Evolutionary conservation across 2,797 vertebrate species (phyloP).

Genomic region (Sebastolobus alascanus): DNA sequence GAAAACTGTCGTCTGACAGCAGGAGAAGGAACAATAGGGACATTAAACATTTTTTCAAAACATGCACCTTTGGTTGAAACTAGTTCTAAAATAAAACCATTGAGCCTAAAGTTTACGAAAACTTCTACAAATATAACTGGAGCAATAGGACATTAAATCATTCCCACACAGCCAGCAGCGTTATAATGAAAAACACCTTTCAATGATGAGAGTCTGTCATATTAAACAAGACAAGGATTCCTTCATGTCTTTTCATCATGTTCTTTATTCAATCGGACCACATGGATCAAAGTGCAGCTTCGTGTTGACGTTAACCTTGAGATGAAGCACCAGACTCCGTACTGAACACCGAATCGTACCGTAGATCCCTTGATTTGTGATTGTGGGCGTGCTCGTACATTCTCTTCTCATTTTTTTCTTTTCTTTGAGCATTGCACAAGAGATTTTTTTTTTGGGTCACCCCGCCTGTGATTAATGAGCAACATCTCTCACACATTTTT

Average conservation of each 20-base stretch:
- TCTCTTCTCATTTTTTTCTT: background rate
- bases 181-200: background rate
- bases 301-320: background rate
- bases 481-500: slow-evolving; percentile 1
- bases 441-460: slow-evolving; percentile 40
- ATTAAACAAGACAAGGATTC: slow-evolving; percentile 19
- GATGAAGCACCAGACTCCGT: background rate
- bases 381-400: background rate
- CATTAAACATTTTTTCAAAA: background rate
- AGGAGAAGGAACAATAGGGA: background rate
- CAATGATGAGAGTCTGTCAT: background rate
- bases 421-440: slow-evolving; percentile 1
- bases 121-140: background rate
- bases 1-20: background rate
- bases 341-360: background rate
- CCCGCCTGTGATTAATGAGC: slow-evolving; percentile 40
- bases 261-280: background rate
- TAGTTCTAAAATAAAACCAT: background rate
- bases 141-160: background rate
- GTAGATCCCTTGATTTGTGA: background rate
- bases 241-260: background rate
- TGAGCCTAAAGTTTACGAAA: background rate
- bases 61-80: background rate
- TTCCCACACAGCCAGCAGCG: background rate
- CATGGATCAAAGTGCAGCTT: background rate